These are phyloP conservation scores for Tinamus guttatus DNA, from an alignment of 2,113 vertebrate species.

Conservation along the genomic window DNA sequence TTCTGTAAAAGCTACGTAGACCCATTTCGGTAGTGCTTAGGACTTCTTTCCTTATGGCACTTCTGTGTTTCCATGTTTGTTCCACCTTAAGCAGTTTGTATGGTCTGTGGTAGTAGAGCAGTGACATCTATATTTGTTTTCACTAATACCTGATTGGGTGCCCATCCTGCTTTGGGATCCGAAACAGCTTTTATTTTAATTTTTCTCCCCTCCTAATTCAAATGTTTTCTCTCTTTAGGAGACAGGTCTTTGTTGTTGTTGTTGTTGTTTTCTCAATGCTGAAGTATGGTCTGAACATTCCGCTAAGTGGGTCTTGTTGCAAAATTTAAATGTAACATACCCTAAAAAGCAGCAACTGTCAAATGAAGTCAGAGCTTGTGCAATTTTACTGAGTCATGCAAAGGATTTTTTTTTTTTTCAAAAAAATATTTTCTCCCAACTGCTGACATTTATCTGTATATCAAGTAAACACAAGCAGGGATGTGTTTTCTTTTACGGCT, in stretches of 20 bases:
- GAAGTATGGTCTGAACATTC: background rate
- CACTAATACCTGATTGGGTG: background rate
- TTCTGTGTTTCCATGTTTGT: background rate
- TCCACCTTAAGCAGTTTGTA: background rate
- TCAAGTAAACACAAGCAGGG: slow-evolving; percentile 56
- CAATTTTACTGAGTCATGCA: slow-evolving; percentile 25
- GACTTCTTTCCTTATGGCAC: background rate
- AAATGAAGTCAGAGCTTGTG: slow-evolving; percentile 18
- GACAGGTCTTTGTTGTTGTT: background rate
- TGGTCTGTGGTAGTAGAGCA: background rate
- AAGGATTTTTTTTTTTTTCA: slow-evolving; percentile 21
- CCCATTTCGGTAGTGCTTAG: background rate
- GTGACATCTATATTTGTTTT: background rate
- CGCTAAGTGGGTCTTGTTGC: background rate
- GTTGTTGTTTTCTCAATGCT: background rate
- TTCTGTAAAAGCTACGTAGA: background rate
- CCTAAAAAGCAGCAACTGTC: background rate
- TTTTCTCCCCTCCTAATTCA: background rate
- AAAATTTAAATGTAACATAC: background rate
- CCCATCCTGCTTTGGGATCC: background rate
- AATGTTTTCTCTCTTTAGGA: background rate
- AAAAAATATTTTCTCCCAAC: slow-evolving; percentile 46
- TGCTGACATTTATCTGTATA: slow-evolving; percentile 44
- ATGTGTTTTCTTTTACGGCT: slow-evolving; percentile 60
- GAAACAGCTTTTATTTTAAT: slow-evolving; percentile 24